phyloP scores from a whole-genome alignment of 2,888 invertebrate species.

The Sesia bembeciformis region DNA sequence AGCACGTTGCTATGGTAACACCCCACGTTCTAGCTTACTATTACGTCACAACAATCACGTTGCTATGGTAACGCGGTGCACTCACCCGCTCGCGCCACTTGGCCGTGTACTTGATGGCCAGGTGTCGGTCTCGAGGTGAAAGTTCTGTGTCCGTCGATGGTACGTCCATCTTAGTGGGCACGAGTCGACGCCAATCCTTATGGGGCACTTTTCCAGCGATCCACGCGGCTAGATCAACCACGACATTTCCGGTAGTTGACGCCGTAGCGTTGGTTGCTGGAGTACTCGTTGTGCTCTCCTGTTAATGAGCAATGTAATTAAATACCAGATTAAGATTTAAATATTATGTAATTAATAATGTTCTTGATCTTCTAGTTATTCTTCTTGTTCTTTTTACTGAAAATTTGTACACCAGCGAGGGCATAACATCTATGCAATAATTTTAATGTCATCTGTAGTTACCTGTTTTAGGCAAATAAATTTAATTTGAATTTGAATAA shows the following conservation, averaged over 20 bases:
- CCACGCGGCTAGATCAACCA: slow-evolving; percentile 72
- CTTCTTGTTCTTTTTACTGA: no score
- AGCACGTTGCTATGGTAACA: no score
- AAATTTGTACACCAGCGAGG: no score
- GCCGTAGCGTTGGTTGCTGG: slow-evolving; percentile 25
- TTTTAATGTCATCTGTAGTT: no score
- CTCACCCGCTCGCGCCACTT: slow-evolving; percentile 56
- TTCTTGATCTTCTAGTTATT: not conserved
- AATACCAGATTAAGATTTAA: not conserved
- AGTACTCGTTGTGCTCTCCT: slow-evolving; percentile 12
- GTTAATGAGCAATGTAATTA: not conserved
- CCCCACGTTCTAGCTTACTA: no score
- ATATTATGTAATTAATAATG: not conserved
- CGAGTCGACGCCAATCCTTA: slow-evolving; percentile 51
- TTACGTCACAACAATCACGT: no score
- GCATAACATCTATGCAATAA: no score
- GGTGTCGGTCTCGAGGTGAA: slow-evolving; percentile 38
- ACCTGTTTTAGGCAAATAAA: no score
- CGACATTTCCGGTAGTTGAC: slow-evolving; percentile 42
- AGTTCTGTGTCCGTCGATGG: slow-evolving; percentile 14
- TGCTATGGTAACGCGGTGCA: no score
- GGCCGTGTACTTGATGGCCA: slow-evolving; percentile 54
- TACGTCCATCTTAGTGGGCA: slow-evolving; percentile 15
- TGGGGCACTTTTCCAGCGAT: slow-evolving; percentile 55
- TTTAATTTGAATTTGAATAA: no score